Conservation (phyloP, 2,888 invertebrate genomes). For the Sinhomidia bicolor region DNA sequence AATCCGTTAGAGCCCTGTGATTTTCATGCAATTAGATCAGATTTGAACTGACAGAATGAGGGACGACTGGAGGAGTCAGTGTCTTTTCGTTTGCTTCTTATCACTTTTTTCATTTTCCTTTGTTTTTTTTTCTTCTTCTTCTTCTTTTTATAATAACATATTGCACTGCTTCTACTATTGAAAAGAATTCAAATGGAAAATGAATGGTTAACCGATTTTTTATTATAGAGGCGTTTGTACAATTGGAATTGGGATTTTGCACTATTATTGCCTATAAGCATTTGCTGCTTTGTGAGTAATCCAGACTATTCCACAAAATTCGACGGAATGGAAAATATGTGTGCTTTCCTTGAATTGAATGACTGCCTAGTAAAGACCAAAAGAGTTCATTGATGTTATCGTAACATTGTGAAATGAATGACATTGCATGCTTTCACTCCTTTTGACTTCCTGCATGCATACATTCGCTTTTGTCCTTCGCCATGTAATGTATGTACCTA, state of each 20-base stretch:
- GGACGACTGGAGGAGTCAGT: constrained; percentile 41
- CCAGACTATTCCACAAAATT: constrained; percentile 1
- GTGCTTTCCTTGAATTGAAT: not conserved
- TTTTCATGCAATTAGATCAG: constrained; percentile 66
- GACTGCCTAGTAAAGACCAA: constrained; percentile 11
- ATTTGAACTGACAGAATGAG: constrained; percentile 62
- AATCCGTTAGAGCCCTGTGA: not conserved
- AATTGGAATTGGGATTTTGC: constrained; percentile 36
- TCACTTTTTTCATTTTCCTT: not conserved
- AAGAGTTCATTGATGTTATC: constrained; percentile 44
- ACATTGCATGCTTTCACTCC: constrained; percentile 34
- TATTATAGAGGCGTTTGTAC: not conserved
- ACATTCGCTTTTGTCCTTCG: constrained; percentile 8
- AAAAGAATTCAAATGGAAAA: constrained; percentile 32
- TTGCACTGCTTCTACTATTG: too few relatives aligned
- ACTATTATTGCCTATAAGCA: not conserved
- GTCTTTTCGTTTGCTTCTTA: constrained; percentile 28
- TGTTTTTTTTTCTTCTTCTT: not conserved
- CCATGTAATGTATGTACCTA: too few relatives aligned
- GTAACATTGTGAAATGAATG: constrained; percentile 44
- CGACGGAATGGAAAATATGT: constrained; percentile 18
- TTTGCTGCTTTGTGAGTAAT: not conserved
- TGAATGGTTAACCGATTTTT: constrained; percentile 4
- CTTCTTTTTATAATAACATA: too few relatives aligned
- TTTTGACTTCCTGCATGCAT: not conserved